phyloP scores from a whole-genome alignment of 35 echinoderm and acorn worm species.

The Chiridota heheva region DNA sequence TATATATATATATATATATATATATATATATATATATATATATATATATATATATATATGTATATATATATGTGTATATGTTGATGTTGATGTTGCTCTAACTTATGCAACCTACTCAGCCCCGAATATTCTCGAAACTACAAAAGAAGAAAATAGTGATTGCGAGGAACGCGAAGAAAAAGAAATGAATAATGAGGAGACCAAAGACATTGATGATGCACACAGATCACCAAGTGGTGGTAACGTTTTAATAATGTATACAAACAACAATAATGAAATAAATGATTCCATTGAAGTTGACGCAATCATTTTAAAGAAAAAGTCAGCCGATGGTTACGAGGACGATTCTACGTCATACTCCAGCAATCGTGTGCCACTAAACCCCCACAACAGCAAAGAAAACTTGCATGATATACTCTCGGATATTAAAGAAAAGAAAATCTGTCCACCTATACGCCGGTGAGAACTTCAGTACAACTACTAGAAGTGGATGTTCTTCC shows the following conservation, averaged over 20 bases:
- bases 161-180: not conserved
- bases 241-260: conserved; percentile 2
- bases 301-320: not conserved
- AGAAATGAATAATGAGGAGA: not conserved
- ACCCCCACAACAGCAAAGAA: conserved; percentile 26
- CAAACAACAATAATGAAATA: conserved; percentile 1
- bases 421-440: not conserved
- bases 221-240: not conserved
- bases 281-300: not conserved
- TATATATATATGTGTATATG: too few relatives aligned
- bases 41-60: too few relatives aligned
- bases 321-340: not conserved
- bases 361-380: not conserved
- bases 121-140: conserved; percentile 24
- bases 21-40: too few relatives aligned
- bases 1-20: too few relatives aligned
- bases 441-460: not conserved
- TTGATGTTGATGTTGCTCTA: conserved; percentile 1
- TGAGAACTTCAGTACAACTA: not conserved
- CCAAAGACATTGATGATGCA: not conserved
- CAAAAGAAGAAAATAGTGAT: not conserved
- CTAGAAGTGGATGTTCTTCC: not conserved
- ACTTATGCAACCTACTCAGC: conserved; percentile 14
- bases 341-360: conserved; percentile 8
- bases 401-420: not conserved